Base-by-base conservation (phyloP, 2,797 vertebrate species). In the Malacoctenus gilli region DNA sequence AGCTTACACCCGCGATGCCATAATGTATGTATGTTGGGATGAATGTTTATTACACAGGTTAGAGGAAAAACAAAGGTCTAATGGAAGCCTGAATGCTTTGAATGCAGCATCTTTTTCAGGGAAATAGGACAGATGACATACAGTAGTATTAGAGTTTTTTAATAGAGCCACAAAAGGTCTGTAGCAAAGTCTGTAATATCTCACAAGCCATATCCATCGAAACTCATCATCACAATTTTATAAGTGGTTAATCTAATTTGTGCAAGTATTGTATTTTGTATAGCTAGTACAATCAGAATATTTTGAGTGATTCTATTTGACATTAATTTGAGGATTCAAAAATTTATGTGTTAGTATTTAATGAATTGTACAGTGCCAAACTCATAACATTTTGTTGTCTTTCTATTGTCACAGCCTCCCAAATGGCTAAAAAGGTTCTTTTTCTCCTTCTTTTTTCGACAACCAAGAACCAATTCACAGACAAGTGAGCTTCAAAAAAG, bases 131-230 rank as follows among this genome's bases (percentile, higher is more conserved):
- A 89, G 85, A 77, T 82, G 76, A 89, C 85, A 77, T 82, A 83
- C 62, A 82, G 78, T 85, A 83, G 85, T 87, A 83, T 87, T 85
- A 81, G 73, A 80, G 85, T 87, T 89, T 86, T 85, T 83, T 80
- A 82, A 81, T 83, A 87, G 85, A 87, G 85, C 89, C 89, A 87
- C 88, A 91, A 89, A 91, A 86, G 83, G 88, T 92, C 84, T 90
- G 92, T 93, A 93, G 91, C 92, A 92, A 92, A 89, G 91, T 92
- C 88, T 91, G 89, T 91, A 90, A 89, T 84, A 87, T 89, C 87
- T 88, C 91, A 92, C 82, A 92, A 92, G 91, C 91, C 91, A 92
- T 92, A 92, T 87, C 71, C 90, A 89, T 87, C 19, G 4, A 86
- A 80, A 74, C 69, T 83, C 83, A 87, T 90, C 63, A 68, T 79